These are phyloP conservation scores for Sitta europaea DNA, from an alignment of 2,113 vertebrate genomes.

Conservation along the genomic window DNA sequence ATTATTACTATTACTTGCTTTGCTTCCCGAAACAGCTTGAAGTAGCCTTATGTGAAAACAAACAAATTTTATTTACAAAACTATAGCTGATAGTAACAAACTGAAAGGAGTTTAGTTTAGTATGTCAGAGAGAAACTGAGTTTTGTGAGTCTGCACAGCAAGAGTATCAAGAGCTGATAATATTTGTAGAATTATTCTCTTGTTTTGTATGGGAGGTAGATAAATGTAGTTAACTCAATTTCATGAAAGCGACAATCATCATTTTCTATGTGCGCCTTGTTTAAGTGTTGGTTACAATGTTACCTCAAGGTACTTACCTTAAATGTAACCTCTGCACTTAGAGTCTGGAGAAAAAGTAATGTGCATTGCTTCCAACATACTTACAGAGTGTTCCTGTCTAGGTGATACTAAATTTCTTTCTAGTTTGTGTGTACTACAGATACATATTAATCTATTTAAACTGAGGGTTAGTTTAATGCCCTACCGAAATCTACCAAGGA, in stretches of 20 bases:
- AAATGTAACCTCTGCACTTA: background rate
- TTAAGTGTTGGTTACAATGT: conserved; percentile 17
- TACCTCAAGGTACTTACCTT: background rate
- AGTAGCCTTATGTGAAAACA: conserved; percentile 33
- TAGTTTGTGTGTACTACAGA: background rate
- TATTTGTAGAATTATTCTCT: background rate
- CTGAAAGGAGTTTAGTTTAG: conserved; percentile 39
- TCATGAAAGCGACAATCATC: background rate
- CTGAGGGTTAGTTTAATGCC: background rate
- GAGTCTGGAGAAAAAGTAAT: background rate
- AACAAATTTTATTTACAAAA: conserved; percentile 36
- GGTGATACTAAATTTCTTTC: background rate
- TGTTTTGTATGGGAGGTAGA: background rate
- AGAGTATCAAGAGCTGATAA: background rate
- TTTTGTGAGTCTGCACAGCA: background rate
- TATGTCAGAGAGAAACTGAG: background rate
- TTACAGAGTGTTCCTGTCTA: background rate
- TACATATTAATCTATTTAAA: background rate
- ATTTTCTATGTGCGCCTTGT: background rate
- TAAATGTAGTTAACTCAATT: background rate
- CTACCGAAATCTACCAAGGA: background rate
- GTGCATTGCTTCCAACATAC: background rate
- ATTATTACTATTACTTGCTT: background rate
- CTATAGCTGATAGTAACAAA: background rate
- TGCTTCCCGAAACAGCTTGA: background rate